Base-by-base conservation (phyloP, 2,113 vertebrate species). In the Dunckerocampus dactyliophorus region DNA sequence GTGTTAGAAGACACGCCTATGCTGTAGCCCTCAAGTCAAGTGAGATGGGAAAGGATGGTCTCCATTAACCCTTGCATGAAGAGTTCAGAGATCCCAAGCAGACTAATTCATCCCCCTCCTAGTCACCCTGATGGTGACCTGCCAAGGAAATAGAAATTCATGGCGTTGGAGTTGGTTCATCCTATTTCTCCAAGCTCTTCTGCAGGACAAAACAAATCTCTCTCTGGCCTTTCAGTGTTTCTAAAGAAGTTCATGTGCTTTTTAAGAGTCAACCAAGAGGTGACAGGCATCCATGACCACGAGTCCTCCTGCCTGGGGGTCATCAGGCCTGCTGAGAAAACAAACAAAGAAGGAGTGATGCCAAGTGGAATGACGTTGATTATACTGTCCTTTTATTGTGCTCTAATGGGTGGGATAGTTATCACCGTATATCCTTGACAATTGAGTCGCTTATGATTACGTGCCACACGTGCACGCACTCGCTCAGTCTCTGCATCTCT, bases 251-350 rank as follows among this genome's bases (percentile, higher is more conserved):
- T n/a, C n/a, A n/a, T n/a, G n/a, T 1, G 12, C 13, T 52, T 52
- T 52, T 52, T 28, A 52, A 15, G 14, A 16, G 50, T 52, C 50
- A 11, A 3, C 12, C 24, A 53, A 46, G 59, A 63, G 31, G 31
- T 60, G 62, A 47, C 13, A 17, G 47, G 54, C 63, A n/a, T 14
- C 16, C 8, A 47, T n/a, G 16, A 20, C 21, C 57, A 20, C 9
- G 8, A 39, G 37, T 39, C 76, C 67, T 72, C 80, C 67, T 82
- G 65, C 48, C 56, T 83, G 77, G 52, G 57, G 59, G 67, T 62
- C 66, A 88, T 85, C 73, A 82, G 62, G 60, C 53, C 67, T 63
- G 69, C 77, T 69, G 73, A 61, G 75, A 83, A 80, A 85, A 83
- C 72, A 82, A 88, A 81, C 74, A 74, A 59, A 56, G 56, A 21